A percentile compares a stretch with the other conserved stretches of the same genome.
phyloP scores from a whole-genome alignment of 2,797 vertebrate genomes.

The Eurystomus glaucurus region DNA sequence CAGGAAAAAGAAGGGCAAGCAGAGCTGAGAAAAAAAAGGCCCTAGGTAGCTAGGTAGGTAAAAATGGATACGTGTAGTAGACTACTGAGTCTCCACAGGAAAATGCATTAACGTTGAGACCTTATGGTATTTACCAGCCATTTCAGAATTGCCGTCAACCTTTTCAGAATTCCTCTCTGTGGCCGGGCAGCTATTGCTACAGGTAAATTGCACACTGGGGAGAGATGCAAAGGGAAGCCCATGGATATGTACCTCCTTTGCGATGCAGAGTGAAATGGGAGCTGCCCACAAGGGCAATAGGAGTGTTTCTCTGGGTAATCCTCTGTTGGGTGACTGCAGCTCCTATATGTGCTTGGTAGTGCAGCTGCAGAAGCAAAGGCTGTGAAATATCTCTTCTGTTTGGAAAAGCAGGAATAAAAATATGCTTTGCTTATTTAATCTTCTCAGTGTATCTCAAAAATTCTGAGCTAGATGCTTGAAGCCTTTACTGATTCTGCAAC shows the following conservation, averaged over 20 bases:
- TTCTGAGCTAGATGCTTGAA: background rate
- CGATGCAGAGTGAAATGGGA: background rate
- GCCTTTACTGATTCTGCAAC: background rate
- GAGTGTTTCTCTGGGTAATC: background rate
- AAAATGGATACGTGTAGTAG: rapidly evolving
- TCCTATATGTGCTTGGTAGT: too few species aligned
- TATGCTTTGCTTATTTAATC: background rate
- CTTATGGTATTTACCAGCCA: background rate
- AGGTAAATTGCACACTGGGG: background rate
- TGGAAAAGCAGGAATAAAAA: background rate
- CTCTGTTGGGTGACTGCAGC: background rate
- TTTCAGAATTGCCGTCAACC: background rate
- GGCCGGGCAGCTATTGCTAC: background rate
- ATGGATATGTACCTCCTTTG: rapidly evolving
- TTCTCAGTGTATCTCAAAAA: background rate
- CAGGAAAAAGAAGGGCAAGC: background rate
- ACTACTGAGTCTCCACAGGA: background rate
- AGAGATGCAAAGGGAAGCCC: background rate
- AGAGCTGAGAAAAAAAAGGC: background rate
- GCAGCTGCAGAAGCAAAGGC: background rate
- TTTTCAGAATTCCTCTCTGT: background rate
- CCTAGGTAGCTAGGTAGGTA: background rate
- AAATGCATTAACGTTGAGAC: background rate
- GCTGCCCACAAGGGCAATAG: background rate
- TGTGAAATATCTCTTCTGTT: background rate